Base-by-base conservation (phyloP, 2,888 invertebrate genomes). In the Gymnoscelis rufifasciata region DNA sequence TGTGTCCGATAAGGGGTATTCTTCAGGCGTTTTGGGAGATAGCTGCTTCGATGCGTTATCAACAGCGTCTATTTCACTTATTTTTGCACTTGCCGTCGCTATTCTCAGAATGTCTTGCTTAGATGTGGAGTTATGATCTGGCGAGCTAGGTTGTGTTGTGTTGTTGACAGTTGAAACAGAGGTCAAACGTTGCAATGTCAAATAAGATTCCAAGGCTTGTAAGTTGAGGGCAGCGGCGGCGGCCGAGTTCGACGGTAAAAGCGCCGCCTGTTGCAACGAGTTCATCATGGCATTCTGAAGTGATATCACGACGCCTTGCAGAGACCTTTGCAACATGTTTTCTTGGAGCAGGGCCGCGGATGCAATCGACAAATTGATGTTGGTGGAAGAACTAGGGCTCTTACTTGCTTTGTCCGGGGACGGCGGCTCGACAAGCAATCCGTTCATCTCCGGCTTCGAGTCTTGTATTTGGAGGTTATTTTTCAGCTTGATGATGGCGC, bases 251-350 rank as follows among this genome's bases (percentile, higher is more conserved):
- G 93, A 93, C 5, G 95, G 95, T 62, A 95, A 76, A 14, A 95
- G 83, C 0, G 95, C 95, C 1, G 95, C 95, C 69, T 95, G 94
- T 74, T 95, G 95, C 56, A 95, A 81, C 7, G 95, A 94, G 65
- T 92, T 94, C 83, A 95, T 93, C 90, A 96, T 93, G 6, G 95
- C 94, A 69, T 94, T 94, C 79, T 96, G 95, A 40, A 95, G 84
- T 8, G 94, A 93, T 57, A 95, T 89, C 26, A 95, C 94, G 38
- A 95, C 94, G 64, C 92, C 93, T 76, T 93, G 93, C 57, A 92
- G 74, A n/a, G 95, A 94, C 75, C 92, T 91, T 72, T 93, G 93
- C 57, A 92, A 76, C 79, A 91, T 88, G 58, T 91, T 91, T 71
- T 92, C 92, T 74, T 91, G 91, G 59, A 91, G 73, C 40, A 88